phyloP scores from a whole-genome alignment of 2,888 invertebrate species.

The Cerastoderma edule region DNA sequence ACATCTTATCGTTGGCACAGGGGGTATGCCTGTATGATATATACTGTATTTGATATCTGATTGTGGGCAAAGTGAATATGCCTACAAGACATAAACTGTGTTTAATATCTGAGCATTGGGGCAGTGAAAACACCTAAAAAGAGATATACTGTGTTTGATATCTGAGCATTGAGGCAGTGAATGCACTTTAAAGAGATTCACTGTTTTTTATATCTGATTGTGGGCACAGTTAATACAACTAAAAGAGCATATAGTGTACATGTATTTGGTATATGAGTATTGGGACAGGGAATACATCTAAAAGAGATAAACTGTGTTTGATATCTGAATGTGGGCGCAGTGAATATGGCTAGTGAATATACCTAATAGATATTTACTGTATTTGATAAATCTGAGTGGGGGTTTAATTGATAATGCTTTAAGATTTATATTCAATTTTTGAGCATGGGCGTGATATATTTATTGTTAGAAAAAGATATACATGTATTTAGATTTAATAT shows the following conservation, averaged over 20 bases:
- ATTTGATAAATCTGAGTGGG: too few relatives aligned
- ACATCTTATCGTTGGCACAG: neutral
- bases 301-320: too few relatives aligned
- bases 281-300: too few relatives aligned
- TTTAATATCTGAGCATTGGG: neutral
- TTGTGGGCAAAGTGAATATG: neutral
- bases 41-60: neutral
- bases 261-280: neutral
- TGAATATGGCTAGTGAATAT: too few relatives aligned
- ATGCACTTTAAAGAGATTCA: neutral
- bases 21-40: neutral
- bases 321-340: too few relatives aligned
- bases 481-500: too few relatives aligned
- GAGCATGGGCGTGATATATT: too few relatives aligned
- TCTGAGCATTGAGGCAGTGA: neutral
- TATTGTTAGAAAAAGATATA: too few relatives aligned
- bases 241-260: neutral
- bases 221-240: neutral
- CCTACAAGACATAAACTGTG: neutral
- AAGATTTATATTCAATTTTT: too few relatives aligned
- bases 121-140: neutral
- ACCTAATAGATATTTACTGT: too few relatives aligned
- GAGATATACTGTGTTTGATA: neutral
- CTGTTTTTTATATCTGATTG: neutral
- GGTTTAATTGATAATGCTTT: too few relatives aligned